Conservation (phyloP, 2,797 vertebrate species). For the Premnoplex brunnescens region DNA sequence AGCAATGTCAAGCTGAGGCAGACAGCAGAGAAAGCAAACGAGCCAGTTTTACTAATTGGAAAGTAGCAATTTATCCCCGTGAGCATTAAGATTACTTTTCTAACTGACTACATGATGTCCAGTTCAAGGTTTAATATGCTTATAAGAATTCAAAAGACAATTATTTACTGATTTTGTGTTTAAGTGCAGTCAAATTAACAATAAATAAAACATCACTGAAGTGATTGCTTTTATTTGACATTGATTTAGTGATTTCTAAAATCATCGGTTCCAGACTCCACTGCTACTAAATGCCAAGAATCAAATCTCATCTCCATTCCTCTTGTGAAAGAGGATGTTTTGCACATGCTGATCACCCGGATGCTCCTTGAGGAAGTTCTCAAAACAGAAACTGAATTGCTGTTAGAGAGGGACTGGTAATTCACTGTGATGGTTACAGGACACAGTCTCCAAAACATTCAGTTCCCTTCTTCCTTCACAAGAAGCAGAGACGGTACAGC, state of each 20-base stretch:
- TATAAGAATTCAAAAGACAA: background rate
- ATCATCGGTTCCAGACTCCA: background rate
- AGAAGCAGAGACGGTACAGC: background rate
- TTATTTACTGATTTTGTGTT: background rate
- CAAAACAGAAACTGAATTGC: background rate
- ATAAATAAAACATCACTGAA: background rate
- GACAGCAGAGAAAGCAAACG: background rate
- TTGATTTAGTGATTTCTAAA: background rate
- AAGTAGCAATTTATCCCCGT: background rate
- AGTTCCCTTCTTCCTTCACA: background rate
- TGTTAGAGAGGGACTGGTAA: background rate
- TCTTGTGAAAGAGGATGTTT: background rate
- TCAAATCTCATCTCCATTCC: background rate
- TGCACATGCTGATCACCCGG: background rate
- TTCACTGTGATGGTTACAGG: background rate
- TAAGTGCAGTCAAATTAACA: background rate
- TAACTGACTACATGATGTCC: background rate
- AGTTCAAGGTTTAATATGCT: background rate
- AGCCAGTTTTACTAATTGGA: background rate
- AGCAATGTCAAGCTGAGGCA: background rate
- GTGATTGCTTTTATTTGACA: background rate
- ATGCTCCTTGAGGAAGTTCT: background rate
- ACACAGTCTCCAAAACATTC: background rate
- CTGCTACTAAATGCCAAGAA: background rate
- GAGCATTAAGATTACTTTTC: background rate